A percentile compares a stretch with the other conserved stretches of the same genome.
phyloP scores from a whole-genome alignment of 2,113 vertebrate genomes.

The Xiphias gladius region DNA sequence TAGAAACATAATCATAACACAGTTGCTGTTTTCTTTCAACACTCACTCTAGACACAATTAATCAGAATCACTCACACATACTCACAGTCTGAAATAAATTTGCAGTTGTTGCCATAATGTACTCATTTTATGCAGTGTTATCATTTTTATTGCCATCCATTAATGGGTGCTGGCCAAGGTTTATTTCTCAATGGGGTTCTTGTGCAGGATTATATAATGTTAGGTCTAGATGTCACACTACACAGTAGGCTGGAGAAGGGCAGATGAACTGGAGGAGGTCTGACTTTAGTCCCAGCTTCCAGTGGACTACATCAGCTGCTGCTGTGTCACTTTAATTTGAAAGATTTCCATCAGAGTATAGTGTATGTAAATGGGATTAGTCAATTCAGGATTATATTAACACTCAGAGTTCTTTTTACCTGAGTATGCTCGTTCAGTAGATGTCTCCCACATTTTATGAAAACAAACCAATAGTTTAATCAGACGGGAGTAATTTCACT shows the following conservation, averaged over 20 bases:
- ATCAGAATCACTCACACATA: conserved; percentile 11
- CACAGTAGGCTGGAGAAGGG: conserved; percentile 48
- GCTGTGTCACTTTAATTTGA: conserved; percentile 31
- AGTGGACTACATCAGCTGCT: conserved; percentile 30
- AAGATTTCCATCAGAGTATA: conserved; percentile 15
- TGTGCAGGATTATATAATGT: conserved; percentile 68
- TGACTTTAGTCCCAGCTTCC: conserved; percentile 14
- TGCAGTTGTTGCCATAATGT: conserved; percentile 50
- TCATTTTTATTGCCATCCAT: conserved; percentile 67
- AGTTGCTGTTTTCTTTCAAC: conserved; percentile 14
- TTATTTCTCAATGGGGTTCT: conserved; percentile 58
- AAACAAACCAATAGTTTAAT: neutral
- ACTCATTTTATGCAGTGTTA: conserved; percentile 63
- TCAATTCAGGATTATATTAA: conserved; percentile 15
- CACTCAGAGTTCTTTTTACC: neutral
- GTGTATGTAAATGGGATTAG: neutral
- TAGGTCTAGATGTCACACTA: conserved; percentile 52
- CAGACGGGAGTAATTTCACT: neutral
- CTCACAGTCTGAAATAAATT: conserved; percentile 30
- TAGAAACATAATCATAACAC: conserved; percentile 19
- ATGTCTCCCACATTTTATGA: neutral
- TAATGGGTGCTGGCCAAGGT: conserved; percentile 55
- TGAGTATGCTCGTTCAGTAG: neutral
- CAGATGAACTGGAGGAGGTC: conserved; percentile 46
- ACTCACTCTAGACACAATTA: conserved; percentile 20